A percentile compares a stretch with the other conserved stretches of the same genome.
These are phyloP conservation scores for Melanotaenia duboulayi DNA, from an alignment of 2,113 vertebrate genomes.

Conservation along the genomic window DNA sequence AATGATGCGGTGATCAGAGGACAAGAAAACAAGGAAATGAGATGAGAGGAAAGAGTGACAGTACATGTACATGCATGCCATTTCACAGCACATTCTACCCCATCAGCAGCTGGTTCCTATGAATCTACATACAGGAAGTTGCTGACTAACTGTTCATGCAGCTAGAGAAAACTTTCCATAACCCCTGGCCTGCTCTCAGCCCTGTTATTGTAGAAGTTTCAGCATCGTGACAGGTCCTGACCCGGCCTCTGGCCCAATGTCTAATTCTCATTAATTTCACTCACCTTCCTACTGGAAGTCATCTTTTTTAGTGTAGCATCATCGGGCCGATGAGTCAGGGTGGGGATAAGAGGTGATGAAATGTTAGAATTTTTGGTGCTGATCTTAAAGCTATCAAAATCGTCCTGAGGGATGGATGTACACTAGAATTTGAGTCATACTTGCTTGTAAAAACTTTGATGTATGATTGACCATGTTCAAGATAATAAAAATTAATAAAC, in stretches of 20 bases:
- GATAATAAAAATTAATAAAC: neutral
- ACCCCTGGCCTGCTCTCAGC: constrained; percentile 3
- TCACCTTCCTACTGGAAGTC: constrained; percentile 12
- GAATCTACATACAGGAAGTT: constrained; percentile 8
- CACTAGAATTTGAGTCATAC: neutral
- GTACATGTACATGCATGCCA: neutral
- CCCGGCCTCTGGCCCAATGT: neutral
- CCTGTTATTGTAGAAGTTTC: constrained; percentile 5
- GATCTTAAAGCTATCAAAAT: neutral
- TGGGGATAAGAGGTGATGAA: neutral
- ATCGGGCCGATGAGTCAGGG: constrained; percentile 18
- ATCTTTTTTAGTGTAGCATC: neutral
- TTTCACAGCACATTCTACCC: neutral
- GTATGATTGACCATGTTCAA: neutral
- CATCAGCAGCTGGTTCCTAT: neutral
- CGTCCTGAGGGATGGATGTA: neutral
- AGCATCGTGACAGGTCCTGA: constrained; percentile 18
- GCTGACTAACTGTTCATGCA: constrained; percentile 19
- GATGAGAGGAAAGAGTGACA: neutral
- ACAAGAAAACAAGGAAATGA: neutral
- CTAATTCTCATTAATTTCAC: neutral
- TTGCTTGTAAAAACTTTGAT: neutral
- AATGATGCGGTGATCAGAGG: neutral
- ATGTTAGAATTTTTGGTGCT: neutral
- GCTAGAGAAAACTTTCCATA: constrained; percentile 27